These are phyloP conservation scores for Polia nebulosa DNA, from an alignment of 2,888 invertebrate species.

Conservation along the genomic window DNA sequence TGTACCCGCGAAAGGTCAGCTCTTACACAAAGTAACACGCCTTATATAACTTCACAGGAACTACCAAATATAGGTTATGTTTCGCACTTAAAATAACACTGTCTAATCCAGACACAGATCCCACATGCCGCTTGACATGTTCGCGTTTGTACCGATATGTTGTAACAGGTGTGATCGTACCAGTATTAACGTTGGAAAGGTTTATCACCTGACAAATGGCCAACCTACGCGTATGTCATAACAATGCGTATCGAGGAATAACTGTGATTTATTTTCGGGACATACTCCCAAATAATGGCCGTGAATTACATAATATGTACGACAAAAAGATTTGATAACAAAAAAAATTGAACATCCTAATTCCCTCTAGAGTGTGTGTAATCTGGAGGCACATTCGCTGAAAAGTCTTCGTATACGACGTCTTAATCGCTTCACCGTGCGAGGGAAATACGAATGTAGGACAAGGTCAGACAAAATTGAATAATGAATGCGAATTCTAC, in stretches of 20 bases:
- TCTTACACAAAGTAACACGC: slow-evolving; percentile 70
- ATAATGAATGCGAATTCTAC: slow-evolving; percentile 53
- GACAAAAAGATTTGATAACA: slow-evolving; percentile 21
- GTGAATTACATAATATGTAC: slow-evolving; percentile 26
- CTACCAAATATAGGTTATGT: slow-evolving; percentile 60
- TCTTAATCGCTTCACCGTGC: slow-evolving; percentile 50
- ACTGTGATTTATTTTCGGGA: slow-evolving; percentile 37
- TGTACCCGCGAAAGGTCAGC: slow-evolving; percentile 77
- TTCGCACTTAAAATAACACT: slow-evolving; percentile 50
- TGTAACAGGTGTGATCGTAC: slow-evolving; percentile 11
- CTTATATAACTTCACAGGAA: slow-evolving; percentile 57
- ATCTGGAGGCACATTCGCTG: slow-evolving; percentile 51
- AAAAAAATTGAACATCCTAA: slow-evolving; percentile 55
- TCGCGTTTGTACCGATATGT: slow-evolving; percentile 20
- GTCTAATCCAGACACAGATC: slow-evolving; percentile 20
- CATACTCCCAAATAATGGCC: slow-evolving; percentile 16
- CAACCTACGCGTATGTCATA: slow-evolving; percentile 52
- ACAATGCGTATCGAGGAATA: slow-evolving; percentile 41
- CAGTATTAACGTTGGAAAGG: slow-evolving; percentile 38
- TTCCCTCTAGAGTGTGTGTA: slow-evolving; percentile 38
- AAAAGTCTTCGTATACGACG: slow-evolving; percentile 47
- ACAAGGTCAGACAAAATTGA: slow-evolving; percentile 65
- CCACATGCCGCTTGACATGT: slow-evolving; percentile 21
- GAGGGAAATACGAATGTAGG: slow-evolving; percentile 53
- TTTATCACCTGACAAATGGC: slow-evolving; percentile 39